These are phyloP conservation scores for Elymnias hypermnestra DNA, from an alignment of 1,140 invertebrate species.

Conservation along the genomic window DNA sequence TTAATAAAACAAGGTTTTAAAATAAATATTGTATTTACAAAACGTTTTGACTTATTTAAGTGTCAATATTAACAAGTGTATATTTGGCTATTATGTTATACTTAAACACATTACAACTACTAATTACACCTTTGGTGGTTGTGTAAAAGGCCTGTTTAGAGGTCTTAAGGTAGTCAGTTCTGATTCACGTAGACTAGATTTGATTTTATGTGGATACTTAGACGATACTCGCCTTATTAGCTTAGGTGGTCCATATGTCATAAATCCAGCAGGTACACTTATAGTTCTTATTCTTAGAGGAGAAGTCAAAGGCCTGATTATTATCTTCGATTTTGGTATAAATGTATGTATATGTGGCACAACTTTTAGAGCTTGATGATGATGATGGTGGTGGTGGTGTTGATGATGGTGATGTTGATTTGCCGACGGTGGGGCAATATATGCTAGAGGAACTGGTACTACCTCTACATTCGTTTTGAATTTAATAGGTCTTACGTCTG, in stretches of 20 bases:
- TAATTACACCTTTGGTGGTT: constrained; percentile 44
- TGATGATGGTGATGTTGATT: constrained; percentile 29
- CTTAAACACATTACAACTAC: background rate
- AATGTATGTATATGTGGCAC: constrained; percentile 42
- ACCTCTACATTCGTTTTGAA: constrained; percentile 61
- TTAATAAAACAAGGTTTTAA: constrained; percentile 12
- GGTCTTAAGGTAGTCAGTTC: constrained; percentile 54
- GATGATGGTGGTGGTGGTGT: constrained; percentile 27
- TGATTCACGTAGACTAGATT: constrained; percentile 32
- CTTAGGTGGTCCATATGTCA: constrained; percentile 29
- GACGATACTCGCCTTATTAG: constrained; percentile 20
- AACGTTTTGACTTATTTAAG: constrained; percentile 4
- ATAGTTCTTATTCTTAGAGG: constrained; percentile 27
- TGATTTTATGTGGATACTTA: constrained; percentile 29
- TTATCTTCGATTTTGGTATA: constrained; percentile 49
- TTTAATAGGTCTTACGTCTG: constrained; percentile 20
- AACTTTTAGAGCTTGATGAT: constrained; percentile 31
- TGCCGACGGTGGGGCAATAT: constrained; percentile 55
- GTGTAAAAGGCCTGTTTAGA: constrained; percentile 34
- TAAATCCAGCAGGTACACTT: constrained; percentile 26
- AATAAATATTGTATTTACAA: constrained; percentile 26
- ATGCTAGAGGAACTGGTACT: constrained; percentile 53
- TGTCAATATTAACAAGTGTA: constrained; percentile 25
- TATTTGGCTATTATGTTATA: constrained; percentile 4
- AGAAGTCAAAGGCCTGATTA: constrained; percentile 41